Evolutionary conservation across 1,140 invertebrate genomes (phyloP), one percentile per base, ranked within the genome.

Genomic region (Papilio polyxenes): DNA sequence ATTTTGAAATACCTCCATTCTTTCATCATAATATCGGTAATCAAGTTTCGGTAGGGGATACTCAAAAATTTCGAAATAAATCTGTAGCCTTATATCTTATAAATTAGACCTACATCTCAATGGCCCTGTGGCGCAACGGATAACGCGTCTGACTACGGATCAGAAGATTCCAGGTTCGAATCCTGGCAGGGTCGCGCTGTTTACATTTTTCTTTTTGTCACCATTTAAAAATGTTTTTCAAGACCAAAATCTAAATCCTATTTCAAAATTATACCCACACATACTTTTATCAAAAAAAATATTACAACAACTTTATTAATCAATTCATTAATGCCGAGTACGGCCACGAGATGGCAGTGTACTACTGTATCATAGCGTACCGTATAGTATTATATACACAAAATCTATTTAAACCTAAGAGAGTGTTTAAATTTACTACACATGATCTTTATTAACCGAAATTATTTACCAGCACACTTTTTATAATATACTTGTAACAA

Each of bases 141-240:
- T 97, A 97, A 97, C 96, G 96, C 96, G 96, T 97, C 96, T 97
- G 86, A 87, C 86, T 87, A 87, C 86, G 86, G 86, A 87, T 87
- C 97, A 97, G 96, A 97, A 97, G 96, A 77, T 97, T 97, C 96
- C 96, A 97, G 97, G 96, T 97, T 97, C 96, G 96, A 97, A 97
- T 97, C 97, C 97, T 97, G 97, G 97, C 97, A 97, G 95, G 96
- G 96, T 97, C 92, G 92, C 83, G 20, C 3, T 69, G 23, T 48
- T 37, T 79, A 75, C 82, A 86, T 83, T 83, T 83, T 81, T 83
- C 82, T 80, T 81, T 83, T n/a, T n/a, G n/a, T n/a, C n/a, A n/a
- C n/a, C n/a, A n/a, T n/a, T n/a, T 44, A 44, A 44, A 44, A 44
- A 44, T 44, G 79, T 84, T 83, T 76, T 62, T 82, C 78, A 49